phyloP scores from a whole-genome alignment of 2,888 invertebrate genomes.

The Barypeithes pellucidus region DNA sequence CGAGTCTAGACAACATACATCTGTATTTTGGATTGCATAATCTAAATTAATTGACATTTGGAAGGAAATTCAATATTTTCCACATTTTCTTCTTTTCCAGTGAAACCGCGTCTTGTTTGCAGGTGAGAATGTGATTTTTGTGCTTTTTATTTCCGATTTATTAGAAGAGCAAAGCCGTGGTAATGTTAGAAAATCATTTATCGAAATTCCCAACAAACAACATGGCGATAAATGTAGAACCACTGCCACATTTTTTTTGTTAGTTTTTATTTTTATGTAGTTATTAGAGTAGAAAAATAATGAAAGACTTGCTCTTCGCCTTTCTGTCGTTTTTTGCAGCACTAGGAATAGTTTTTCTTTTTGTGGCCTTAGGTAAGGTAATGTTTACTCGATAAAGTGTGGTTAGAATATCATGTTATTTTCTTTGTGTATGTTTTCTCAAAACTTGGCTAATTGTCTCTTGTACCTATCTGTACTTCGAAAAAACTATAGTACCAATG shows the following conservation, averaged over 20 bases:
- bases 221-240: slow-evolving; percentile 55
- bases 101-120: neutral
- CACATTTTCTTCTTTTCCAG: slow-evolving; percentile 14
- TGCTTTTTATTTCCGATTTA: slow-evolving; percentile 12
- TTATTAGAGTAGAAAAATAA: slow-evolving; percentile 57
- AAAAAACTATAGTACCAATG: neutral
- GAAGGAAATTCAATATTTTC: slow-evolving; percentile 32
- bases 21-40: slow-evolving; percentile 18
- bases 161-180: neutral
- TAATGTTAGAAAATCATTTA: slow-evolving; percentile 12
- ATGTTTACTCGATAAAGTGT: slow-evolving; percentile 12
- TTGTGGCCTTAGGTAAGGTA: slow-evolving; percentile 75
- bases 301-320: slow-evolving; percentile 71
- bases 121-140: slow-evolving; percentile 7
- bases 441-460: neutral
- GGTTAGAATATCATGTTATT: slow-evolving; percentile 4
- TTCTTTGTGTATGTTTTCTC: neutral
- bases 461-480: neutral
- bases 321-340: slow-evolving; percentile 74
- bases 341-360: slow-evolving; percentile 73
- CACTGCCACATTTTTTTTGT: slow-evolving; percentile 54
- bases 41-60: slow-evolving; percentile 14
- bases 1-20: too few relatives aligned
- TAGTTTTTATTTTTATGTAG: slow-evolving; percentile 53
- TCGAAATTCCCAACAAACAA: slow-evolving; percentile 47